phyloP scores from a whole-genome alignment of 2,113 vertebrate species.

The Thamnaconus septentrionalis region DNA sequence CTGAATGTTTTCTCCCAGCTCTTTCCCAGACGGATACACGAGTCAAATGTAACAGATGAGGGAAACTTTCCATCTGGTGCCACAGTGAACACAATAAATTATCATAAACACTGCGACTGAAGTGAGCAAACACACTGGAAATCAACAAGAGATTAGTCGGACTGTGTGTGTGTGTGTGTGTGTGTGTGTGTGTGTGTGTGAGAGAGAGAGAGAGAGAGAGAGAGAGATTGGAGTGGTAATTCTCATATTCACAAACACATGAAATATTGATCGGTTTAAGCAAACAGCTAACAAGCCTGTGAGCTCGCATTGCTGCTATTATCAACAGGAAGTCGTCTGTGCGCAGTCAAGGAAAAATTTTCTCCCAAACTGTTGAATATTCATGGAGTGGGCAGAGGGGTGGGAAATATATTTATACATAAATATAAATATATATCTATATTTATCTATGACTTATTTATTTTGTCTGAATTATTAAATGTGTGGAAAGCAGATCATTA shows the following conservation, averaged over 20 bases:
- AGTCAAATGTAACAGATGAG: too few species aligned
- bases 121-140: too few species aligned
- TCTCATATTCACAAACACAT: constrained; percentile 50
- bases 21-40: too few species aligned
- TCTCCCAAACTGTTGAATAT: constrained; percentile 56
- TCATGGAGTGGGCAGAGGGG: constrained; percentile 54
- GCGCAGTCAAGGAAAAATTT: constrained; percentile 45
- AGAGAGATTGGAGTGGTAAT: constrained; percentile 31
- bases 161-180: constrained; percentile 2
- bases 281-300: constrained; percentile 56
- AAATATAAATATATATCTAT: too few species aligned
- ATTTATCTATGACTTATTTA: constrained; percentile 60
- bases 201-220: not conserved
- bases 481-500: constrained; percentile 59
- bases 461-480: constrained; percentile 67
- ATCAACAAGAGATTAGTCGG: too few species aligned
- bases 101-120: too few species aligned
- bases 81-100: too few species aligned
- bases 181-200: not conserved
- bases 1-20: too few species aligned
- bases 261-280: constrained; percentile 60
- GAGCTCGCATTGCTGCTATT: constrained; percentile 50
- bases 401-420: too few species aligned
- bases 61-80: too few species aligned
- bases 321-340: constrained; percentile 49